Evolutionary conservation across 1,140 invertebrate genomes (phyloP), one percentile per base, ranked within the genome.

Genomic region (Papilio dardanus): DNA sequence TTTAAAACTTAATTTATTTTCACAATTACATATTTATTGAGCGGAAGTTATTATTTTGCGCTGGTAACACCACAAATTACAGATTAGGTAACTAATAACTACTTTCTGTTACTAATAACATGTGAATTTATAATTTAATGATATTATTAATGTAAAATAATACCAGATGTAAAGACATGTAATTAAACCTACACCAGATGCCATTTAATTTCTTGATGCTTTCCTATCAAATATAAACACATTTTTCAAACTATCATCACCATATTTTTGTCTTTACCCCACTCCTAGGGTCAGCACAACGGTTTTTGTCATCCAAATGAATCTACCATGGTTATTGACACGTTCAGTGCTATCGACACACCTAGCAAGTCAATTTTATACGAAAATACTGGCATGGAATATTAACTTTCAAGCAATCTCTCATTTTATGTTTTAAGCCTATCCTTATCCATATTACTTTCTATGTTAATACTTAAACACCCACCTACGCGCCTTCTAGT

Each of bases 1-100:
- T 58, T 58, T 58, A 58, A 58, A 58, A 58, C 30, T 10, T 58
- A 58, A 58, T 58, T 58, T 58, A 58, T 58, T 58, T 58, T 28
- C 54, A 58, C 24, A 28, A 14, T 28, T 28, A n/a, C n/a, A n/a
- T n/a, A 58, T 58, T 58, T 58, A 28, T 58, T 16, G 54, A 58
- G 12, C 54, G 54, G 54, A 58, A 30, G 54, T 58, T 58, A 58
- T 58, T 58, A 58, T 58, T 58, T 58, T 58, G 54, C 24, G 21
- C 10, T 58, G 54, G 54, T 58, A 58, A 58, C 54, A 58, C 54
- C 54, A 58, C 54, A 58, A 58, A 58, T 58, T 58, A 58, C 54
- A 58, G 54, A 28, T 58, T 58, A 58, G 54, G 54, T 58, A 58
- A 58, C 54, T 58, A 58, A 58, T 58, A 58, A 58, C 54, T 10